A percentile compares a stretch with the other conserved stretches of the same genome.
These are phyloP conservation scores for Chionoecetes opilio DNA, from an alignment of 1,140 invertebrate genomes.

Conservation along the genomic window DNA sequence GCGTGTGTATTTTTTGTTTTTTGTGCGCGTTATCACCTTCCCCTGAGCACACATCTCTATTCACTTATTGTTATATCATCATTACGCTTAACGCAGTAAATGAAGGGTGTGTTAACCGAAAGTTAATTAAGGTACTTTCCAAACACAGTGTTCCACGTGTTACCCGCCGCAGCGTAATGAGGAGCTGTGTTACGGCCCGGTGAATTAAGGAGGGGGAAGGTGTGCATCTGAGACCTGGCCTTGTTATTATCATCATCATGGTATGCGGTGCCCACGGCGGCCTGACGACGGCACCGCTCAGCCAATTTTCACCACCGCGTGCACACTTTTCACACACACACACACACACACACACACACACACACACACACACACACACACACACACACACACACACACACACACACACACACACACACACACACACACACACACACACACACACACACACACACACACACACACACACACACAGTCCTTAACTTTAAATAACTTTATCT, in stretches of 20 bases:
- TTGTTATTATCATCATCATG: slow-evolving; percentile 2
- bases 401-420: too few relatives aligned
- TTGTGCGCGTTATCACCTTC: neutral
- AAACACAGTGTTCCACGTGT: slow-evolving; percentile 1
- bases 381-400: too few relatives aligned
- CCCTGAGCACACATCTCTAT: neutral
- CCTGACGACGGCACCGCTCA: too few relatives aligned
- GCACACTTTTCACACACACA: too few relatives aligned
- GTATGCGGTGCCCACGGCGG: neutral
- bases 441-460: too few relatives aligned
- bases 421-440: too few relatives aligned
- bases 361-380: too few relatives aligned
- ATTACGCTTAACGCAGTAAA: slow-evolving; percentile 20
- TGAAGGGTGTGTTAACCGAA: neutral
- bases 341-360: too few relatives aligned
- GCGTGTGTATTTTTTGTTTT: neutral
- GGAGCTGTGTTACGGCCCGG: neutral
- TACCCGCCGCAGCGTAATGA: slow-evolving; percentile 12
- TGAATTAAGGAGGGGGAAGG: slow-evolving; percentile 1
- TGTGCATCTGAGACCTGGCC: slow-evolving; percentile 13
- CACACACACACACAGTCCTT: too few relatives aligned
- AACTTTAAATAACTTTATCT: too few relatives aligned
- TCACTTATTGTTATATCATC: neutral
- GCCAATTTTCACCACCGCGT: too few relatives aligned
- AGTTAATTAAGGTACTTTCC: neutral